A percentile compares a stretch with the other conserved stretches of the same genome.
These are phyloP conservation scores for Acomys russatus DNA, from an alignment of 2,797 vertebrate species.

Conservation along the genomic window DNA sequence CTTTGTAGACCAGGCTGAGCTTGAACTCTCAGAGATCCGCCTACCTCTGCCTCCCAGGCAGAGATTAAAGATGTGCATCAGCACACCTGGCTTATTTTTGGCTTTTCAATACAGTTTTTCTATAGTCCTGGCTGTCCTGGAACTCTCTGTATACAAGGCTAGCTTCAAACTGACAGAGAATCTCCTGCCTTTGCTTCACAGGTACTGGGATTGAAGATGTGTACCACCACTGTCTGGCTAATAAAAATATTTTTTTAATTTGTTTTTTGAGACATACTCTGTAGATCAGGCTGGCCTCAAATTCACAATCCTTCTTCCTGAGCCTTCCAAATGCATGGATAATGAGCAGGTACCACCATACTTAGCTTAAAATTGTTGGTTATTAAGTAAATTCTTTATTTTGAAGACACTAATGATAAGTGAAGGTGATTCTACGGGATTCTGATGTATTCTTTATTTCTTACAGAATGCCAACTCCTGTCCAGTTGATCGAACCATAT, in stretches of 20 bases:
- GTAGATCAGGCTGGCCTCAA: background rate
- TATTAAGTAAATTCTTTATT: background rate
- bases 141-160: background rate
- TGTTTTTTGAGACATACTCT: background rate
- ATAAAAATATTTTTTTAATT: background rate
- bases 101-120: background rate
- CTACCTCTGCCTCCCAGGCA: background rate
- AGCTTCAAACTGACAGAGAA: background rate
- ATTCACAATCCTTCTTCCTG: background rate
- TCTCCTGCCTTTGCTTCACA: background rate
- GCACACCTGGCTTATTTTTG: background rate
- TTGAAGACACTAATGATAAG: background rate
- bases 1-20: background rate
- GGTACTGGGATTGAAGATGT: background rate
- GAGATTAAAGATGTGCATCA: background rate
- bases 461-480: slow-evolving; percentile 97
- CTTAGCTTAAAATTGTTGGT: background rate
- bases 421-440: background rate
- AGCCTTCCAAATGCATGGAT: background rate
- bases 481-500: slow-evolving; percentile 96
- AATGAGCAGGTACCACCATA: background rate
- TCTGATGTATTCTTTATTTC: background rate
- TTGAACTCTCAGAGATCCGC: background rate
- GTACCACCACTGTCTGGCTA: background rate
- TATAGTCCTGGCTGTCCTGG: background rate